Base-by-base conservation (phyloP, 2,888 invertebrate species). In the Pachydiplax longipennis region DNA sequence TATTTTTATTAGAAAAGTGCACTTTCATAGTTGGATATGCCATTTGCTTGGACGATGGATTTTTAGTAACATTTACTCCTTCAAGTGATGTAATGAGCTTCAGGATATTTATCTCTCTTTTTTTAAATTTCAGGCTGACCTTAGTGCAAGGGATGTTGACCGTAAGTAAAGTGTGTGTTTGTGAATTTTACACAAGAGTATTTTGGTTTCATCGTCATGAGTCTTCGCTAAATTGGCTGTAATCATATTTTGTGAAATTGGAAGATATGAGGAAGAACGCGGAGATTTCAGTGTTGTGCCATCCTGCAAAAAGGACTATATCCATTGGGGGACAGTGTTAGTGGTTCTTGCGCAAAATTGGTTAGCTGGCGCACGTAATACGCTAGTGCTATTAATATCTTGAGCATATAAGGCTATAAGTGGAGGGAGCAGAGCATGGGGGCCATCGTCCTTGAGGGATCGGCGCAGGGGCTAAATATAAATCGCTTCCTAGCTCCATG, bases 131-230 rank as follows among this genome's bases (percentile, higher is more conserved):
- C 96, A 97, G 97, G 97, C 97, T 95, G 97, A 98, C 95, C 96
- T 98, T 94, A 96, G 96, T 95, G 96, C 97, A 95, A 97, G 96
- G 95, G 98, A 98, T 95, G 94, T 98, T 94, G 98, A 98, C 96
- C 97, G 98, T 98, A 95, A 98, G 98, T 97, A 95, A 92, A 87
- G 80, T 81, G 81, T 15, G 25, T 73, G 53, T 31, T 65, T 31
- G 35, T 37, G 61, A 6, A 13, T 73, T 13, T 73, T 13, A 31
- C 3, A 15, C 73, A 31, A 73, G 73, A 31, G 15, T 73, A 73
- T 13, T 31, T n/a, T 37, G 2, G 22, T 22, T 44, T 25, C 18
- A 53, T 53, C 53, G 5, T 18, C 5, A 18, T 53, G 18, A 53
- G 8, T 18, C 3, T 15, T 53, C 13, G 18, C 53, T 2, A 18